A percentile compares a stretch with the other conserved stretches of the same genome.
Evolutionary conservation across 2,888 invertebrate genomes (phyloP).

Genomic region (Oasisia sp.): DNA sequence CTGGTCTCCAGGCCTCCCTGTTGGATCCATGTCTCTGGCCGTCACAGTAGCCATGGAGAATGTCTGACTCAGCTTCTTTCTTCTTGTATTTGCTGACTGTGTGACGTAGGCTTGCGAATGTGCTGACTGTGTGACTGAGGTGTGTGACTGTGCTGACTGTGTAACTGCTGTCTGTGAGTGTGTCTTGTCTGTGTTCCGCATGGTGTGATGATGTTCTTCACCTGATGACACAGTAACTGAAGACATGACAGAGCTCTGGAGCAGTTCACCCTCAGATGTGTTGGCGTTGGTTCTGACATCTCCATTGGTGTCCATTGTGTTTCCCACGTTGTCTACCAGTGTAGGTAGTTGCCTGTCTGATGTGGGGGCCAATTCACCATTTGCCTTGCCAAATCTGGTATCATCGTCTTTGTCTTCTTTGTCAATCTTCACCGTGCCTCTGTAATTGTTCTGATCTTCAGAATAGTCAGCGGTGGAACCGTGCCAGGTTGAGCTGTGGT

Average conservation of each 20-base stretch:
- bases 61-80: not conserved
- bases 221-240: not conserved
- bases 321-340: not conserved
- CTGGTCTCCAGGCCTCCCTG: not conserved
- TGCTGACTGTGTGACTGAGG: not conserved
- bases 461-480: not conserved
- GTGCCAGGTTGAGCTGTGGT: not conserved
- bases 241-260: not conserved
- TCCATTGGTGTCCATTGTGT: not conserved
- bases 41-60: not conserved
- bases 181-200: not conserved
- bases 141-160: not conserved
- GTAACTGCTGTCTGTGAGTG: not conserved
- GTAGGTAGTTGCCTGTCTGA: not conserved
- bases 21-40: not conserved
- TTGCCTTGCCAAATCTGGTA: not conserved
- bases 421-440: not conserved
- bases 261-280: not conserved
- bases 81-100: not conserved
- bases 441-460: not conserved
- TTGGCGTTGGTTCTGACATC: not conserved
- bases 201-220: not conserved
- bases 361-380: not conserved
- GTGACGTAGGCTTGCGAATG: not conserved
- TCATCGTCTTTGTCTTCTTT: not conserved